Conservation (phyloP, 2,888 invertebrate genomes). For the Bimastos eiseni region DNA sequence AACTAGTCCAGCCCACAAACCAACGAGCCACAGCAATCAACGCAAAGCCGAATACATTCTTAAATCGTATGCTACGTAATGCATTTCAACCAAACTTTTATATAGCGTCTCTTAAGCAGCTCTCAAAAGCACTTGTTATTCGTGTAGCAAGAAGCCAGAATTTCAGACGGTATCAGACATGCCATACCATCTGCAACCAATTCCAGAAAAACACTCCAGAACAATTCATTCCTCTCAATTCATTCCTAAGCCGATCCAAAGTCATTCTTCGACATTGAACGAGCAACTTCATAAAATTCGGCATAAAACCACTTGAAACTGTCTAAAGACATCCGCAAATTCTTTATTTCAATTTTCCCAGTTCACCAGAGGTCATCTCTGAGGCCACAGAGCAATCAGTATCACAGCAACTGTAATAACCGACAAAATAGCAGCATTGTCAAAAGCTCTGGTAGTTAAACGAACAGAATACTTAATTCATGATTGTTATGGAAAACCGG, state of each 20-base stretch:
- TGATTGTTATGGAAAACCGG: neutral
- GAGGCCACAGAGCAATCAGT: neutral
- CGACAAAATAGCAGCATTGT: neutral
- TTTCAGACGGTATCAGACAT: neutral
- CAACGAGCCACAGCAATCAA: constrained; percentile 13
- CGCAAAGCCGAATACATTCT: neutral
- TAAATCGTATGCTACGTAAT: neutral
- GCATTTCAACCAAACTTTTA: neutral
- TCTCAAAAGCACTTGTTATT: neutral
- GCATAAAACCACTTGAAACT: neutral
- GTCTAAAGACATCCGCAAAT: neutral
- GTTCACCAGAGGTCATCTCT: neutral
- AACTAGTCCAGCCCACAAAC: neutral
- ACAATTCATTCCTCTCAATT: neutral
- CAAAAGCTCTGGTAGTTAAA: neutral
- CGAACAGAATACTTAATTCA: neutral
- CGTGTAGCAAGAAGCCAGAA: neutral
- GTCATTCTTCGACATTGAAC: neutral
- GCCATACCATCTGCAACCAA: neutral
- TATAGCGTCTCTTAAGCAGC: neutral
- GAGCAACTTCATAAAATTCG: no score
- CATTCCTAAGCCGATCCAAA: neutral
- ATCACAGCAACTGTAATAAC: neutral
- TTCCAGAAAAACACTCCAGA: neutral
- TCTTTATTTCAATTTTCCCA: neutral